A percentile compares a stretch with the other conserved stretches of the same genome.
phyloP scores from a whole-genome alignment of 1,140 invertebrate species.

The Vanessa atalanta region DNA sequence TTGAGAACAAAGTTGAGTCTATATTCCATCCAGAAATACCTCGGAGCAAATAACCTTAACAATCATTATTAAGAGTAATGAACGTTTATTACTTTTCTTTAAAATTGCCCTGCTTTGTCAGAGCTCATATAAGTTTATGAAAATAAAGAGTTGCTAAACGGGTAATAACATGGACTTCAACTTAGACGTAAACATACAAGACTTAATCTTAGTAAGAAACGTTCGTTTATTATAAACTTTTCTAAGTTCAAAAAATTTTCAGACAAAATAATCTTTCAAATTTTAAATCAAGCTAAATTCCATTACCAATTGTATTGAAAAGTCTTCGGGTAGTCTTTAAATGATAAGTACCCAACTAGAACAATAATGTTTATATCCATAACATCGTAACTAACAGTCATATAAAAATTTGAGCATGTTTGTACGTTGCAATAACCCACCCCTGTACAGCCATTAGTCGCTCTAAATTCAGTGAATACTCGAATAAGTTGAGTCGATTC shows the following conservation, averaged over 20 bases:
- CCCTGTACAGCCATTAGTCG: conserved; percentile 29
- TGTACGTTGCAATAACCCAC: neutral
- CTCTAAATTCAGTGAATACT: conserved; percentile 42
- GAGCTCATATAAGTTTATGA: conserved; percentile 32
- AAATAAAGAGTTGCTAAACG: conserved; percentile 37
- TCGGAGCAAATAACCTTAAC: neutral
- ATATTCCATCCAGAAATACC: neutral
- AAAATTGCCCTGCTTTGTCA: conserved; percentile 15
- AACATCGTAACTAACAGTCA: neutral
- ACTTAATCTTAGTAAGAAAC: neutral
- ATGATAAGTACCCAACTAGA: too few species aligned
- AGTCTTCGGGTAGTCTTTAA: too few species aligned
- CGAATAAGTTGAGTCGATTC: conserved; percentile 50
- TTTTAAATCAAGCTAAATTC: too few species aligned
- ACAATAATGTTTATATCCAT: neutral
- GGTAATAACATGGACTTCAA: conserved; percentile 40
- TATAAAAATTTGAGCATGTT: too few species aligned
- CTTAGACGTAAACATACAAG: conserved; percentile 36
- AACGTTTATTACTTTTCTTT: conserved; percentile 13
- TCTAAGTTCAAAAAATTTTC: neutral
- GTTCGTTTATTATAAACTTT: neutral
- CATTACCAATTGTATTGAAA: too few species aligned
- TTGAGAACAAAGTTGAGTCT: neutral
- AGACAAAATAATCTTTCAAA: neutral
- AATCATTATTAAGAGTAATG: conserved; percentile 18